Base-by-base conservation (phyloP, 1,140 invertebrate genomes). In the Pteromalus puparum region DNA sequence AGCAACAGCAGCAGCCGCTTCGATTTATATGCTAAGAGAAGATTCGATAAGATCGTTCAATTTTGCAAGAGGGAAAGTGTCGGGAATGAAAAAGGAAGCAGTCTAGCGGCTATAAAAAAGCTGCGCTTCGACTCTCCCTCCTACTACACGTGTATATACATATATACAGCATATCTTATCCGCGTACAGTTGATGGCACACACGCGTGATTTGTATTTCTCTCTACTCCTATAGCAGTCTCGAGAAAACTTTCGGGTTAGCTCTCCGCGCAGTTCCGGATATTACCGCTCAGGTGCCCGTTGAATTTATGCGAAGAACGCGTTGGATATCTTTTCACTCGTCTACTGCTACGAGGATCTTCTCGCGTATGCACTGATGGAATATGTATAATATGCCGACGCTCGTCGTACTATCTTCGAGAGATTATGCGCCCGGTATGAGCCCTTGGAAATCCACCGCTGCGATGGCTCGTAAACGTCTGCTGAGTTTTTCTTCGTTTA, bases 11-110 rank as follows among this genome's bases (percentile, higher is more conserved):
- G 46, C 61, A 75, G 48, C 61, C 61, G 77, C 83, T 88, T 89
- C 86, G 83, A 89, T 89, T 87, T 89, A 87, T 87, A 87, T 88
- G 88, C 88, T 87, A 89, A 89, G 74, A 85, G 78, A 85, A 81
- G 30, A 48, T 72, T 65, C 73, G 87, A 89, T 88, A 87, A 87
- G 85, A 89, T 88, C 84, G 82, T 84, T 81, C 73, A 82, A 81
- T 81, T 85, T 87, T 72, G 81, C 83, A 85, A 84, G 38, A 42
- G 83, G 81, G 72, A 78, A 74, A 80, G 68, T 80, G 53, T 80
- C 68, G 24, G 75, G 67, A 26, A 74, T 61, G 61, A 72, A 78
- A 21, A 77, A 65, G 48, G 74, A 83, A 77, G 70, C 24, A 77
- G 61, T 79, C 5, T 48, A 28, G 12, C 42, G 26, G 42, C n/a